Evolutionary conservation across 2,888 invertebrate species (phyloP).

Genomic region (Stenotaenia linearis): DNA sequence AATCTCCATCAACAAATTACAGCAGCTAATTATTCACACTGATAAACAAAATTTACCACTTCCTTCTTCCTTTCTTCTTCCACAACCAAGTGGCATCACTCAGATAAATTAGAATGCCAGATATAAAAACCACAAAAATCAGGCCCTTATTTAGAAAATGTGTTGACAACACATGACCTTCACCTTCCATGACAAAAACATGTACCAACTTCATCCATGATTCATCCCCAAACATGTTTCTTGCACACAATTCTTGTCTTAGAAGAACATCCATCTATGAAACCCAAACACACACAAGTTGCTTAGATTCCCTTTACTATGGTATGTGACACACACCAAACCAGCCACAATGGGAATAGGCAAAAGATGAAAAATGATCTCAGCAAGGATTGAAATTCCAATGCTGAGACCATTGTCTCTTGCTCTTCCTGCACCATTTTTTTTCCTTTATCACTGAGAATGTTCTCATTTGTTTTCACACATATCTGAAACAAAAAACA

Average conservation of each 20-base stretch:
- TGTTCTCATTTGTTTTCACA: neutral
- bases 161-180: neutral
- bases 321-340: neutral
- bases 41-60: neutral
- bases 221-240: neutral
- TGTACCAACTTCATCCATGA: neutral
- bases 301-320: conserved; percentile 3
- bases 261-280: neutral
- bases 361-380: conserved; percentile 9
- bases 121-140: neutral
- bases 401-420: neutral
- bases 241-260: neutral
- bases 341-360: neutral
- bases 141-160: neutral
- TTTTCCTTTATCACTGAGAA: neutral
- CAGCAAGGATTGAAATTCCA: neutral
- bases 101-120: neutral
- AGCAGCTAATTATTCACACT: neutral
- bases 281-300: neutral
- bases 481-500: neutral
- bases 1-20: neutral
- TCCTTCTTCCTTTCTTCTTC: neutral
- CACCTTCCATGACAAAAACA: neutral
- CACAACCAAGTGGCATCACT: no score
- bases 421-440: neutral